Conservation (phyloP, 1,140 invertebrate genomes). For the Drosophila littoralis region DNA sequence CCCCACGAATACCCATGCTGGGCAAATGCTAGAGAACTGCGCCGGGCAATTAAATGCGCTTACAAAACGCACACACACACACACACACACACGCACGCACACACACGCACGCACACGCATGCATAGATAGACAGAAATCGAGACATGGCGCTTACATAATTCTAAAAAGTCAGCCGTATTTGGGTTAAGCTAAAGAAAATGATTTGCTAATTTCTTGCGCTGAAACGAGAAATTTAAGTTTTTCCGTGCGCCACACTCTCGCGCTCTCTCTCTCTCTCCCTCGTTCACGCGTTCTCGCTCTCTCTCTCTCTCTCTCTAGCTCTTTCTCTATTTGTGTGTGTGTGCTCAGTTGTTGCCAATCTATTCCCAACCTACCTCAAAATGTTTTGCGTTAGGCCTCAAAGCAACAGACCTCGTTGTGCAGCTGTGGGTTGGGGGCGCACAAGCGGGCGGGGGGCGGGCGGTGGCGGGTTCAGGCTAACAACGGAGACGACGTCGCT, state of each 20-base stretch:
- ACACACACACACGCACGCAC: constrained; percentile 26
- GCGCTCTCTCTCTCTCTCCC: constrained; percentile 2
- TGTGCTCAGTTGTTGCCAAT: constrained; percentile 76
- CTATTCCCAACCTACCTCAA: constrained; percentile 84
- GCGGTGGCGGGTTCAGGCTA: not conserved
- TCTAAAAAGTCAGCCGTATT: constrained; percentile 69
- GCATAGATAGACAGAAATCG: constrained; percentile 30
- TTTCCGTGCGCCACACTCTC: constrained; percentile 59
- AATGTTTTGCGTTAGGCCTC: constrained; percentile 82
- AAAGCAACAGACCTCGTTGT: constrained; percentile 78
- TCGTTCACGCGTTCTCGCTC: not conserved
- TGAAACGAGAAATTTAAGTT: constrained; percentile 81
- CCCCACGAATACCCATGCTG: constrained; percentile 6
- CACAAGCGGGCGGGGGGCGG: not conserved
- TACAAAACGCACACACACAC: constrained; percentile 44
- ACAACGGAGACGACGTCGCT: constrained; percentile 49
- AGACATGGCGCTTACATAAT: constrained; percentile 69
- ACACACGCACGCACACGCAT: constrained; percentile 23
- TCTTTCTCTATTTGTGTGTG: constrained; percentile 40
- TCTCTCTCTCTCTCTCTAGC: constrained; percentile 10
- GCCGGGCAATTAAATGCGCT: constrained; percentile 34
- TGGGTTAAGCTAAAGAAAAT: constrained; percentile 80
- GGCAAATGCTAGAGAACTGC: constrained; percentile 36
- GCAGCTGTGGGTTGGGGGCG: constrained; percentile 26
- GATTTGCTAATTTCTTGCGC: constrained; percentile 80